phyloP scores from a whole-genome alignment of 1,140 invertebrate genomes.

The Philaenus spumarius region DNA sequence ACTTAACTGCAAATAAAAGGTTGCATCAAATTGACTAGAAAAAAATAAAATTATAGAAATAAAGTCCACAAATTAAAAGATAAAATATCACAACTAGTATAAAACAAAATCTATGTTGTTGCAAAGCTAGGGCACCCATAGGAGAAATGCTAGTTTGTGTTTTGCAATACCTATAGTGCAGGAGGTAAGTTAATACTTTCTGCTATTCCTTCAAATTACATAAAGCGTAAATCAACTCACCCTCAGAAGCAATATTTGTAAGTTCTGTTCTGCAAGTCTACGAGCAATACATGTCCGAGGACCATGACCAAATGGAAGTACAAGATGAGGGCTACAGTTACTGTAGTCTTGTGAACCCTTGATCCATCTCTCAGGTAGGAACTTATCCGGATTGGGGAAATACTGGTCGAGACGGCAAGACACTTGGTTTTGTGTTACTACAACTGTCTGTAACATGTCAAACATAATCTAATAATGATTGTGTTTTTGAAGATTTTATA shows the following conservation, averaged over 20 bases:
- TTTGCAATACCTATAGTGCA: too few species aligned
- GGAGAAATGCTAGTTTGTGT: background rate
- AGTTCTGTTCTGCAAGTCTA: slow-evolving; percentile 82
- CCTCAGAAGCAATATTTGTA: slow-evolving; percentile 66
- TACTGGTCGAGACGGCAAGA: slow-evolving; percentile 59
- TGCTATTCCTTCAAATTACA: too few species aligned
- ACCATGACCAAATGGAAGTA: slow-evolving; percentile 86
- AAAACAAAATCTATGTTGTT: too few species aligned
- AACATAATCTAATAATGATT: background rate
- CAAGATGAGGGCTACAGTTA: slow-evolving; percentile 64
- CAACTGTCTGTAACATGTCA: slow-evolving; percentile 60
- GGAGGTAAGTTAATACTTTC: too few species aligned
- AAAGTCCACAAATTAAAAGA: too few species aligned
- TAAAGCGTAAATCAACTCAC: slow-evolving; percentile 44
- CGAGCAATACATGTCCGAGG: slow-evolving; percentile 79
- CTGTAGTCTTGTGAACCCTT: slow-evolving; percentile 43
- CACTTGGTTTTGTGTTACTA: slow-evolving; percentile 84
- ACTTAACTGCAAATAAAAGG: too few species aligned
- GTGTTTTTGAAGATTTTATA: too few species aligned
- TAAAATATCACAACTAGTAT: too few species aligned
- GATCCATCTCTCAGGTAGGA: slow-evolving; percentile 74
- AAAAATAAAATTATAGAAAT: too few species aligned
- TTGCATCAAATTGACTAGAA: too few species aligned
- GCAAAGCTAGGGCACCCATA: too few species aligned
- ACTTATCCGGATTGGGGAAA: slow-evolving; percentile 58